These are phyloP conservation scores for Phylloscopus trochiloides DNA, from an alignment of 2,113 vertebrate genomes.

Conservation along the genomic window DNA sequence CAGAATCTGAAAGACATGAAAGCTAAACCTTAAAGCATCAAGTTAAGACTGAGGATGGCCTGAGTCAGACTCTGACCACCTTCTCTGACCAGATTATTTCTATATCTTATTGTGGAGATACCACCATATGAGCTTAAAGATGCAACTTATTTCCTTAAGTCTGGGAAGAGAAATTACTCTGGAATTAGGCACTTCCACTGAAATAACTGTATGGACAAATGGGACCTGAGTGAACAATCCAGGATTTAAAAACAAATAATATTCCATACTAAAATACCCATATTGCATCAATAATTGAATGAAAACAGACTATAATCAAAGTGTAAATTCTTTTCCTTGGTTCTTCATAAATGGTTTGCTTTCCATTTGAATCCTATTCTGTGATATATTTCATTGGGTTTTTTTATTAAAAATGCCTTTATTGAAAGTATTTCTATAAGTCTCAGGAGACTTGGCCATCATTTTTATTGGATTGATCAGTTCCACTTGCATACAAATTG, in stretches of 20 bases:
- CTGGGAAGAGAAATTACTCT: background rate
- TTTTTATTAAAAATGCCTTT: background rate
- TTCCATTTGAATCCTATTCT: background rate
- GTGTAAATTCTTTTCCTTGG: background rate
- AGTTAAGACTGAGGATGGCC: background rate
- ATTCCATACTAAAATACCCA: background rate
- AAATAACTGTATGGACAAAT: background rate
- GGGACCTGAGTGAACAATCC: background rate
- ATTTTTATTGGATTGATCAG: conserved; percentile 28
- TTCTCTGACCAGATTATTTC: background rate
- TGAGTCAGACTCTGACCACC: background rate
- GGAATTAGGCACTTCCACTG: background rate
- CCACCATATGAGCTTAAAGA: background rate
- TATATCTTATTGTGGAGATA: background rate
- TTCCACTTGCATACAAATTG: conserved; percentile 30
- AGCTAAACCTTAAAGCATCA: no score
- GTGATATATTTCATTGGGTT: background rate
- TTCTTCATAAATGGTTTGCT: background rate
- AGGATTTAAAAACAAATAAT: background rate
- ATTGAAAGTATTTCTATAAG: background rate
- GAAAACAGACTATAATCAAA: background rate
- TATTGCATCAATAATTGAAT: background rate
- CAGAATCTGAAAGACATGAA: no score
- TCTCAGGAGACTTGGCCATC: background rate
- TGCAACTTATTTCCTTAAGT: background rate